Evolutionary conservation across 2,113 vertebrate genomes (phyloP), one percentile per base, ranked within the genome.

Genomic region (Pipra filicauda): DNA sequence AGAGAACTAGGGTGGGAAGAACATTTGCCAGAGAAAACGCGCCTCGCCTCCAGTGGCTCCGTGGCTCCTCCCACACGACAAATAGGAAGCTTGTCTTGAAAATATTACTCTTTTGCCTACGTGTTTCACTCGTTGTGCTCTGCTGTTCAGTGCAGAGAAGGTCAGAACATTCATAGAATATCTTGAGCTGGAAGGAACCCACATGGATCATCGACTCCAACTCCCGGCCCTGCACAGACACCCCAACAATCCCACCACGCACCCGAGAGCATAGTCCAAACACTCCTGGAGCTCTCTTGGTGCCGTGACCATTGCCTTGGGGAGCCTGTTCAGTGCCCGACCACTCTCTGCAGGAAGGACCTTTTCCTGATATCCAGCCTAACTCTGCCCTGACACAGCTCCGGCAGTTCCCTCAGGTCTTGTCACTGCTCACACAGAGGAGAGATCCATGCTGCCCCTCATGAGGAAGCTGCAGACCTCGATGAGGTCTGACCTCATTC

Each of bases 71-170:
- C 19, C 35, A 7, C 16, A 26, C 6, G 41, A 15, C 35, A 19
- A 3, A 27, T 4, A 12, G 24, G n/a, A 35, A 28, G 3, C 10
- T 48, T 23, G 2, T 28, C 27, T 37, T 31, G 33, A 20, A 76
- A 76, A 22, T 37, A 7, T 49, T 43, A 5, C 27, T 48, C 1
- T 23, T 44, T 28, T 35, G 20, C 27, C 8, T 28, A 0, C 5
- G 0, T 3, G 31, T 43, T 54, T 37, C 21, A 30, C 5, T 8
- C 9, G 0, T 39, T 7, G 2, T 35, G 5, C 16, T 67, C 3
- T 31, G 33, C 49, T 67, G 15, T 5, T 21, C 14, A 2, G 3
- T 6, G 22, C 27, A 12, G 4, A 37, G 57, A 6, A 66, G 6
- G 24, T 5, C 39, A n/a, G 44, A 58, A 41, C 24, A 6, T 69